phyloP scores from a whole-genome alignment of 2,888 invertebrate species.

The Carpatolechia fugitivella region DNA sequence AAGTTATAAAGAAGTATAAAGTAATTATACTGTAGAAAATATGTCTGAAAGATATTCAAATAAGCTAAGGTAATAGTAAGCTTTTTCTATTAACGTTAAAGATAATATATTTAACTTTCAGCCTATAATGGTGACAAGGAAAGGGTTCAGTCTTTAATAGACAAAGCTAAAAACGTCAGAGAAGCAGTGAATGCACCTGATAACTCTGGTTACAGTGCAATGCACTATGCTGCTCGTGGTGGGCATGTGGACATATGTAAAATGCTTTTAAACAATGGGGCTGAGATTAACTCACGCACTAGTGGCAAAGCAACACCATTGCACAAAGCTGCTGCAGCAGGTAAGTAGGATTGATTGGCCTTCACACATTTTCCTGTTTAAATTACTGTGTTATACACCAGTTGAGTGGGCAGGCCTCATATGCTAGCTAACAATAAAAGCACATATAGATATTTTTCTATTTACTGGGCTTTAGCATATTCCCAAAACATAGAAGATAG shows the following conservation, averaged over 20 bases:
- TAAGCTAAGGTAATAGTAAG: no score
- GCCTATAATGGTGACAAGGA: constrained; percentile 87
- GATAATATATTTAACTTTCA: constrained; percentile 39
- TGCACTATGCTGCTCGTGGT: constrained; percentile 93
- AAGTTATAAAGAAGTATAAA: no score
- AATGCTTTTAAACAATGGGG: constrained; percentile 83
- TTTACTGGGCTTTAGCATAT: no score
- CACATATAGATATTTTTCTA: no score
- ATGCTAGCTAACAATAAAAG: no score
- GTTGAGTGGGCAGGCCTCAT: no score
- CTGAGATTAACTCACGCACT: constrained; percentile 86
- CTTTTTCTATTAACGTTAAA: no score
- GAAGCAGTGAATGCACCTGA: constrained; percentile 82
- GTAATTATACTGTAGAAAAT: no score
- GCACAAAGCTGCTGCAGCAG: constrained; percentile 89
- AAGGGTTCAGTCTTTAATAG: constrained; percentile 79
- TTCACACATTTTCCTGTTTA: no score
- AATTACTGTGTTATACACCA: no score
- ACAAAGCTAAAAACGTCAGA: constrained; percentile 63
- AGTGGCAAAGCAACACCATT: constrained; percentile 89
- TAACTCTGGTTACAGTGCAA: constrained; percentile 89
- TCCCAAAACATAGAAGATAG: no score
- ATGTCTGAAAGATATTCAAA: no score
- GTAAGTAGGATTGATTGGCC: constrained; percentile 42
- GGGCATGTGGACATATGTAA: constrained; percentile 86